Conservation (phyloP, 2,113 vertebrate genomes). For the Gambusia holbrooki region DNA sequence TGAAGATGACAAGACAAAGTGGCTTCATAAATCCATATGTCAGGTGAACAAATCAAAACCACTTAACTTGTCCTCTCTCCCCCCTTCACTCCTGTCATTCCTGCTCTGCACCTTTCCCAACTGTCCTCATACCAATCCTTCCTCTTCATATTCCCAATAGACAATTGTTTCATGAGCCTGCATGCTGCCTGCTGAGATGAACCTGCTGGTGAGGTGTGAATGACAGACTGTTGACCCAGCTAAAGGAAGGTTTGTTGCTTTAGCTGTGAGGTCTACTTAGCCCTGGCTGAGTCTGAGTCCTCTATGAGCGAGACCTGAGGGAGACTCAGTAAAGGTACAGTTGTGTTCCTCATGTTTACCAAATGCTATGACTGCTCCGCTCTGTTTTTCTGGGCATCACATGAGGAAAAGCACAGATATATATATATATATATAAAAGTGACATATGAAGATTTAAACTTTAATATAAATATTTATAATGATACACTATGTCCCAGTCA, state of each 20-base stretch:
- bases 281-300: constrained; percentile 57
- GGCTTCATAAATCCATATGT: constrained; percentile 62
- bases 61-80: constrained; percentile 73
- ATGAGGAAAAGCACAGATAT: constrained; percentile 46
- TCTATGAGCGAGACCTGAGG: constrained; percentile 55
- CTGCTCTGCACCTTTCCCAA: constrained; percentile 49
- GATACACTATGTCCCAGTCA: not conserved
- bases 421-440: not conserved
- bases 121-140: constrained; percentile 39
- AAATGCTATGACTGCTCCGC: constrained; percentile 50
- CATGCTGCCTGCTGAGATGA: constrained; percentile 41
- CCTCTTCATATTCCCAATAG: constrained; percentile 68
- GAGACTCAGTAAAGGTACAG: constrained; percentile 44
- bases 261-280: constrained; percentile 76
- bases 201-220: constrained; percentile 36
- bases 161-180: constrained; percentile 21
- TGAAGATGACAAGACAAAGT: constrained; percentile 60
- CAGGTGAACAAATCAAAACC: constrained; percentile 69
- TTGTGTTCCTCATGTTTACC: constrained; percentile 62
- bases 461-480: not conserved
- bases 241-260: constrained; percentile 66
- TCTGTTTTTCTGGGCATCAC: constrained; percentile 71
- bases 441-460: constrained; percentile 33
- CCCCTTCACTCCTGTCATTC: constrained; percentile 72
- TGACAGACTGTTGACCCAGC: constrained; percentile 61